A percentile compares a stretch with the other conserved stretches of the same genome.
phyloP scores from a whole-genome alignment of 2,888 invertebrate genomes.

The Hirtodrosophila histrioides region DNA sequence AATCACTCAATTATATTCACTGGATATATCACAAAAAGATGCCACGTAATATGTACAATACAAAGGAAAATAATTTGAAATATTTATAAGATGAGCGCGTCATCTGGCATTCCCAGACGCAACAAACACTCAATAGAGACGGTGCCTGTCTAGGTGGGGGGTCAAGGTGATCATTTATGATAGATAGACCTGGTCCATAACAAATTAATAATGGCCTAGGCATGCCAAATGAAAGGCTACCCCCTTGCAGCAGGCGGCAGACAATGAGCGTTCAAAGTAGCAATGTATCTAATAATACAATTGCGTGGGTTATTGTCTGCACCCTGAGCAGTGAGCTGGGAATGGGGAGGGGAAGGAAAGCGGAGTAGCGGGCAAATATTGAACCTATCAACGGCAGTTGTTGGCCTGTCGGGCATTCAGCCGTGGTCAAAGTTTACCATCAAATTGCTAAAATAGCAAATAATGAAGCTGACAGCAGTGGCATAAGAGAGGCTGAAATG shows the following conservation, averaged over 20 bases:
- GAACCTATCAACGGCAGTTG: conserved; percentile 51
- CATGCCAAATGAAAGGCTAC: conserved; percentile 43
- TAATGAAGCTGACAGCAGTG: conserved; percentile 74
- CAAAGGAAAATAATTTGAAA: conserved; percentile 6
- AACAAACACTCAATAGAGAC: not conserved
- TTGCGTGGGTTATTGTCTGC: conserved; percentile 44
- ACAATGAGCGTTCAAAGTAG: conserved; percentile 44
- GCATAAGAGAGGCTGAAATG: conserved; percentile 1
- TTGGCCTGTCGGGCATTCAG: conserved; percentile 51
- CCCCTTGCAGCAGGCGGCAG: conserved; percentile 19
- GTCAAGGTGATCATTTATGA: conserved; percentile 55
- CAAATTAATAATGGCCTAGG: conserved; percentile 65
- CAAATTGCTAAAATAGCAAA: conserved; percentile 81
- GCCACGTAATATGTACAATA: not conserved
- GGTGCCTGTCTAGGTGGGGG: conserved; percentile 28
- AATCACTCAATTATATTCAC: conserved; percentile 1
- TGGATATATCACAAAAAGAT: not conserved
- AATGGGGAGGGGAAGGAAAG: too few relatives aligned
- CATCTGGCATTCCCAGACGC: conserved; percentile 33
- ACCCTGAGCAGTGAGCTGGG: conserved; percentile 21
- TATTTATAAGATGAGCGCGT: conserved; percentile 15
- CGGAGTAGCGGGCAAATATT: conserved; percentile 52
- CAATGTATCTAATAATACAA: conserved; percentile 47
- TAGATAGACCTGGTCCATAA: conserved; percentile 58
- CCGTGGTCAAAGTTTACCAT: conserved; percentile 73